Evolutionary conservation across 2,888 invertebrate genomes (phyloP), one percentile per base, ranked within the genome.

Genomic region (Phorcus lineatus): DNA sequence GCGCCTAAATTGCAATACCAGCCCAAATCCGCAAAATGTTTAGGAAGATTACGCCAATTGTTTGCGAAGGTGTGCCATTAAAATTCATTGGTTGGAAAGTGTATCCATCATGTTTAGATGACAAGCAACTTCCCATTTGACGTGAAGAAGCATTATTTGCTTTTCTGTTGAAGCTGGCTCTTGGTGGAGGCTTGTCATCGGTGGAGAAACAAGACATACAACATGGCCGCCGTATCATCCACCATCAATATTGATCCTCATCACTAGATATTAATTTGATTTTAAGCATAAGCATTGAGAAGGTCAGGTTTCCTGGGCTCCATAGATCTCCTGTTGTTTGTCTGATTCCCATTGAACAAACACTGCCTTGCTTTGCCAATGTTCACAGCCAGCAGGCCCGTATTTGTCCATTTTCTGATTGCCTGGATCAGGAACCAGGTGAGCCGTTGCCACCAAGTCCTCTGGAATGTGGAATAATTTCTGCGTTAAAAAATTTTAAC

Each of bases 261-360:
- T 40, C 19, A 70, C 70, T 70, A 36, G 76, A 76, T 76, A 76
- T 76, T 76, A 76, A 76, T 76, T 76, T 55, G 76, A 76, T 76
- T 76, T 76, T 76, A 76, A 76, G 54, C 76, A 55, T 76, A 76
- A 76, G 76, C 76, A 76, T 55, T 76, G 24, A 55, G n/a, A 31
- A 55, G 75, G 54, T 53, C 54, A 53, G 75, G 75, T 75, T 75
- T 75, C 75, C 75, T 22, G 75, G 70, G 40, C 36, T 70, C 70
- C 36, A 70, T 70, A 70, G 70, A 70, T 70, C 31, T 62, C 36
- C 70, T 70, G 40, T 70, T 70, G 36, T 70, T 70, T 70, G 70
- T 70, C 70, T 36, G 70, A 16, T 36, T 40, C 19, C 70, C 31
- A 70, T 17, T 36, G 19, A 36, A 36, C 70, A 70, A 70, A 70